phyloP scores from a whole-genome alignment of 2,888 invertebrate species.

The Megaustenia siamemsis region DNA sequence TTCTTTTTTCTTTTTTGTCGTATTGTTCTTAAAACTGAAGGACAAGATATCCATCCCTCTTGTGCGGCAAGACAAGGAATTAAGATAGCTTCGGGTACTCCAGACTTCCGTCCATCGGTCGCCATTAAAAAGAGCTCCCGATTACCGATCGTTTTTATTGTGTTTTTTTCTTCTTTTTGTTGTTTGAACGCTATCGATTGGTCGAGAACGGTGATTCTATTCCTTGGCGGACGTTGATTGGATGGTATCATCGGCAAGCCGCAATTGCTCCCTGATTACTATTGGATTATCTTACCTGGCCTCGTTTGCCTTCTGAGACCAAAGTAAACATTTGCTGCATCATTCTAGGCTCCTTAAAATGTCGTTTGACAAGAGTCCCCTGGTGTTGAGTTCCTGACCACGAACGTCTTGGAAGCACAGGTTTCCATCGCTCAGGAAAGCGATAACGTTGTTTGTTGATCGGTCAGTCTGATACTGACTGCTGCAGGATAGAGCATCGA shows the following conservation, averaged over 20 bases:
- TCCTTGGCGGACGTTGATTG: constrained; percentile 44
- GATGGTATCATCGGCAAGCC: constrained; percentile 38
- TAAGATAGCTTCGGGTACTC: constrained; percentile 43
- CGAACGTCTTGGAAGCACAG: constrained; percentile 32
- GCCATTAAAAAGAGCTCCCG: constrained; percentile 38
- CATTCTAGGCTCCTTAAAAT: constrained; percentile 45
- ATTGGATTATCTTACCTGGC: constrained; percentile 48
- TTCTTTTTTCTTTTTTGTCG: background rate
- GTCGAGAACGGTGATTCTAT: constrained; percentile 37
- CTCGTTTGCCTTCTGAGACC: constrained; percentile 29
- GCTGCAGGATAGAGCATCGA: background rate
- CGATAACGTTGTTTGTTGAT: constrained; percentile 46
- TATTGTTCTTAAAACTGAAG: background rate
- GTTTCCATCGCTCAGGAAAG: background rate
- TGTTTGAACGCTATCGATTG: constrained; percentile 49
- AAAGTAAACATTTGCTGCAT: constrained; percentile 42
- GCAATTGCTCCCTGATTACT: constrained; percentile 36
- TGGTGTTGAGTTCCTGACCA: constrained; percentile 27
- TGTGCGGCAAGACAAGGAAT: constrained; percentile 24
- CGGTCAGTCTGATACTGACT: constrained; percentile 31
- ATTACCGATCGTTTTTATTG: constrained; percentile 29
- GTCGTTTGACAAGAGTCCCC: constrained; percentile 37
- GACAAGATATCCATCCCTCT: constrained; percentile 35
- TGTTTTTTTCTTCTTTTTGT: no score
- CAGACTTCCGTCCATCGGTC: constrained; percentile 50